Evolutionary conservation across 2,888 invertebrate species (phyloP).

Genomic region (Caenorhabditis virilis): DNA sequence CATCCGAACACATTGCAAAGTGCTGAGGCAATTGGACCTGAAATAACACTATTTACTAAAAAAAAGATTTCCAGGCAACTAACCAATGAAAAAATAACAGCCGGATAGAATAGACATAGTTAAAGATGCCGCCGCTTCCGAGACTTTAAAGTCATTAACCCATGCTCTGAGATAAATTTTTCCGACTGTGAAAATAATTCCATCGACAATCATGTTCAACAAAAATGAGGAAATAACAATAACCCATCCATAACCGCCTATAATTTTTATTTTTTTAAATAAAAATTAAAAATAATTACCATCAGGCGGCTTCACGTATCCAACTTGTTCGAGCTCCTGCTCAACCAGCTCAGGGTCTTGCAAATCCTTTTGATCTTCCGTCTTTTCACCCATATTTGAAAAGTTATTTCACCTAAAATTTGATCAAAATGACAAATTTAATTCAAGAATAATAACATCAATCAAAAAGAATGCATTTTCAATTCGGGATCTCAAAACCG

Average conservation of each 20-base stretch:
- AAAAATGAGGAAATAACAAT: constrained; percentile 94
- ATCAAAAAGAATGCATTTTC: too few relatives aligned
- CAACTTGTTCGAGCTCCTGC: constrained; percentile 56
- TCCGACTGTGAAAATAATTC: constrained; percentile 72
- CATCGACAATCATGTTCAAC: constrained; percentile 97
- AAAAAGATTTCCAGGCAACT: constrained; percentile 65
- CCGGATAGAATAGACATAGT: constrained; percentile 92
- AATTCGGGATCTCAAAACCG: neutral
- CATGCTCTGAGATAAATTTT: constrained; percentile 70
- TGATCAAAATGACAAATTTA: too few relatives aligned
- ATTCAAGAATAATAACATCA: too few relatives aligned
- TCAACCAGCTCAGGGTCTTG: constrained; percentile 51
- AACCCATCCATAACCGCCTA: constrained; percentile 84
- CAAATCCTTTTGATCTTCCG: too few relatives aligned
- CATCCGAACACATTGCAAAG: constrained; percentile 95
- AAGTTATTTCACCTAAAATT: too few relatives aligned
- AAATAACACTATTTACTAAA: constrained; percentile 5
- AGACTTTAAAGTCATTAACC: constrained; percentile 79
- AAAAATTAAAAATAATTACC: constrained; percentile 34
- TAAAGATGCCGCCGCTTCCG: constrained; percentile 84
- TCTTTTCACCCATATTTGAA: too few relatives aligned
- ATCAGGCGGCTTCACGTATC: constrained; percentile 62
- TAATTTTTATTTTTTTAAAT: constrained; percentile 3
- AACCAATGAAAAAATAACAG: constrained; percentile 89
- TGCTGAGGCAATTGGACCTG: constrained; percentile 92